Percentiles rank a stretch among this genome's conserved stretches.
Evolutionary conservation across 2,113 vertebrate species (phyloP).

Genomic region (Vireo altiloquus): DNA sequence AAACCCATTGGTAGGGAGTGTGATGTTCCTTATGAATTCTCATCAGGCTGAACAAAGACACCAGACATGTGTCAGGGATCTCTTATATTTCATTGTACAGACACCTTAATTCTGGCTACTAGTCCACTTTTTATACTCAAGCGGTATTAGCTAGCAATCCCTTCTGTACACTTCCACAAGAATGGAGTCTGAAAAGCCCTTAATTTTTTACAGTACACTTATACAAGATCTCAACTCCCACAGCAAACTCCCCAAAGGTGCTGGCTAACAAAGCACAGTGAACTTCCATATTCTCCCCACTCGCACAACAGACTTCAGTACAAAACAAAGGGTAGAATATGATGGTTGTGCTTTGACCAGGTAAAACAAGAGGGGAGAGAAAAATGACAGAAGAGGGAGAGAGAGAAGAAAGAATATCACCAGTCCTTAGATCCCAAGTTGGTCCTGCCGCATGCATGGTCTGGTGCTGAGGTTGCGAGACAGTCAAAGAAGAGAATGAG

Average conservation of each 20-base stretch:
- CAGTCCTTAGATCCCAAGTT: background rate
- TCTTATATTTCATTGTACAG: too few relatives aligned
- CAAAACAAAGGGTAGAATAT: accelerated
- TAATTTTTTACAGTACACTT: background rate
- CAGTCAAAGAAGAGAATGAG: background rate
- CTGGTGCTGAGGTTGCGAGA: background rate
- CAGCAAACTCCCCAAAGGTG: background rate
- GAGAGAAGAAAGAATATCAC: background rate
- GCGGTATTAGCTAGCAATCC: background rate
- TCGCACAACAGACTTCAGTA: background rate
- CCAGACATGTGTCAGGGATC: accelerated
- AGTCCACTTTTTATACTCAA: background rate
- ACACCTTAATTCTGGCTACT: background rate
- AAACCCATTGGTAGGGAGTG: too few relatives aligned
- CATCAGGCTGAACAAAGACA: background rate
- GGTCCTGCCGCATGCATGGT: background rate
- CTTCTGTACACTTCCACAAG: background rate
- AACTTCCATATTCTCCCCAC: background rate
- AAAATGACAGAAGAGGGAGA: background rate
- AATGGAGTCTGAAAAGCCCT: background rate
- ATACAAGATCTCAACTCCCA: background rate
- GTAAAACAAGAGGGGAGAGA: accelerated
- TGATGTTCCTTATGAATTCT: background rate
- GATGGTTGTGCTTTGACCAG: background rate
- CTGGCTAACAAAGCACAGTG: background rate